Evolutionary conservation across 2,113 vertebrate genomes (phyloP).

Genomic region (Caloenas nicobarica): DNA sequence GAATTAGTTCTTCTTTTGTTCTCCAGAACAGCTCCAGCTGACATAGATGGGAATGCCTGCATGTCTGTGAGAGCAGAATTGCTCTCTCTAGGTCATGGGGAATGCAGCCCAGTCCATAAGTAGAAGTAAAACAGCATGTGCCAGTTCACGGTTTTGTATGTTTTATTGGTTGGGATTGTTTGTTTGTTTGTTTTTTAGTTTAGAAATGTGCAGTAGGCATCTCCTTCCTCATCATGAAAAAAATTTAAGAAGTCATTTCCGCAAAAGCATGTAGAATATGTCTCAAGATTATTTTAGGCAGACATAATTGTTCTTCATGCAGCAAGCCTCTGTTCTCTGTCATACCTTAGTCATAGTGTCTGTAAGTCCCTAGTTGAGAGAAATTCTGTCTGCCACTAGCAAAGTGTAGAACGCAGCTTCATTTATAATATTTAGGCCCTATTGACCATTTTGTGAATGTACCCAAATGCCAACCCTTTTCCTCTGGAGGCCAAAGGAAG

Average conservation of each 20-base stretch:
- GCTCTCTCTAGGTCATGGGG: not conserved
- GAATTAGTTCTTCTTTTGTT: not conserved
- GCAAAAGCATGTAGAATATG: not conserved
- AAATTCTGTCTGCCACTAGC: not conserved
- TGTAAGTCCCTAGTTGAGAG: not conserved
- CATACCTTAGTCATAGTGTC: not conserved
- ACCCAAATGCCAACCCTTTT: not conserved
- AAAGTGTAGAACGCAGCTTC: not conserved
- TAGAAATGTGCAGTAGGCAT: not conserved
- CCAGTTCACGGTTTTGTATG: not conserved
- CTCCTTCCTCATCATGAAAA: not conserved
- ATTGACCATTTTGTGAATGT: not conserved
- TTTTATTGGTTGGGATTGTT: too few species aligned
- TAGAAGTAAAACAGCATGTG: not conserved
- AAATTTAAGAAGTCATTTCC: not conserved
- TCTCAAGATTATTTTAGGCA: not conserved
- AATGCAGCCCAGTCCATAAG: accelerated
- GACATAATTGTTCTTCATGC: not conserved
- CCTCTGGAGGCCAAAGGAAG: not conserved
- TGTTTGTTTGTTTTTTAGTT: not conserved
- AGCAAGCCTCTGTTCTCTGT: not conserved
- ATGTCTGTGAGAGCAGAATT: not conserved
- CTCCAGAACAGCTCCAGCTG: not conserved
- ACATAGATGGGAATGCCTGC: not conserved
- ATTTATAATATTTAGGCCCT: not conserved